Percentiles rank a stretch among this genome's conserved stretches.
Evolutionary conservation across 2,113 vertebrate species (phyloP).

Genomic region (Pituophis catenifer): DNA sequence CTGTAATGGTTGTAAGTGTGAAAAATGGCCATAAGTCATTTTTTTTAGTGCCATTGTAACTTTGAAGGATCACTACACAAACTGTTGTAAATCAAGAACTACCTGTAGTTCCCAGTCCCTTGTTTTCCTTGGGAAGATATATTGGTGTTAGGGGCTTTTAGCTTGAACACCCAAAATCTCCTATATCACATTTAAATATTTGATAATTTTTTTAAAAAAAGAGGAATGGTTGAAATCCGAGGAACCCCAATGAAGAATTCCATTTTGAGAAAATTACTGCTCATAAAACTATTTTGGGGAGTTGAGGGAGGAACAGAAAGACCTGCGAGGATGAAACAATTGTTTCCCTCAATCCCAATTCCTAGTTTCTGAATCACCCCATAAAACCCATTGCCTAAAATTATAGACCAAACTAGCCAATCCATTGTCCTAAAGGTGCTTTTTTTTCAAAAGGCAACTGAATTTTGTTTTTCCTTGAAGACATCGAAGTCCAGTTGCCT

Average conservation of each 20-base stretch:
- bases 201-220: background rate
- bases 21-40: background rate
- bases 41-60: background rate
- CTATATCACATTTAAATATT: background rate
- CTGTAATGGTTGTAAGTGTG: background rate
- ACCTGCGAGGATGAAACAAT: background rate
- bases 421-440: background rate
- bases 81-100: background rate
- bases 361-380: background rate
- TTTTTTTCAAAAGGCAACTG: background rate
- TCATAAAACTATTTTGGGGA: background rate
- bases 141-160: background rate
- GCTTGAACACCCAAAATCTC: background rate
- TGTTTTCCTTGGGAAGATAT: background rate
- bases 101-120: background rate
- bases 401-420: background rate
- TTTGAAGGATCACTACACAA: background rate
- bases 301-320: background rate
- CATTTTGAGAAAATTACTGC: background rate
- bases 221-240: background rate
- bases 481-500: background rate
- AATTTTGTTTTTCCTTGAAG: background rate
- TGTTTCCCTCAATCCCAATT: background rate
- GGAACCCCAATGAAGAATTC: background rate
- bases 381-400: background rate